Base-by-base conservation (phyloP, 2,113 vertebrate genomes). In the Protomyctophum bolini region DNA sequence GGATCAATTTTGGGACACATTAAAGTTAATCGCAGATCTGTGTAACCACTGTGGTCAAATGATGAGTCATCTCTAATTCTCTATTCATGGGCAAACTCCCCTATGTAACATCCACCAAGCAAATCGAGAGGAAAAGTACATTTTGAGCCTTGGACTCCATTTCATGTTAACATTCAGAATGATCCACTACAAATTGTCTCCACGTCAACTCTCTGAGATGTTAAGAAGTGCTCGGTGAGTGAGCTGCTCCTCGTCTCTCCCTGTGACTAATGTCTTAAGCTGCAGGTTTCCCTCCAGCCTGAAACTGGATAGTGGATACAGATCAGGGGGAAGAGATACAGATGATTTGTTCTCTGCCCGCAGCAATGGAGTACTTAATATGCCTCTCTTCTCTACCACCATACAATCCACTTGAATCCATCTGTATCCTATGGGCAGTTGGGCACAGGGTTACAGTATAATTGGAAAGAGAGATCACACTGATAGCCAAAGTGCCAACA, bases 261-360 rank as follows among this genome's bases (percentile, higher is more conserved):
- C 33, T 41, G 51, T 85, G 88, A 89, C 84, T 81, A 88, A 88
- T 82, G 76, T 81, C 69, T 72, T 82, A 76, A 89, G 76, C 70
- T 73, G 49, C 59, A 58, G 64, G 59, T 77, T 21, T 71, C 54
- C 67, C 77, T 74, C 79, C 73, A 82, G 87, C 82, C 69, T 75
- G 72, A 87, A 80, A 83, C 77, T 62, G 69, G 72, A 81, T 68
- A 46, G 65, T 62, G 69, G 72, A 81, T 68, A 46, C 67, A 79
- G 85, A 85, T 87, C 67, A 70, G 73, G 33, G 33, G 33, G 58
- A 78, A 75, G 69, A 73, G 84, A 88, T 83, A 80, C 63, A 70
- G 77, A 77, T 86, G 85, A 87, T 89, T 88, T 87, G 81, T 81
- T 46, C 67, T 51, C 61, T 0, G 65, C 85, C 85, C 64, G 70